Base-by-base conservation (phyloP, 37 sponge, comb jelly and placozoan species). In the Agelas oroides region DNA sequence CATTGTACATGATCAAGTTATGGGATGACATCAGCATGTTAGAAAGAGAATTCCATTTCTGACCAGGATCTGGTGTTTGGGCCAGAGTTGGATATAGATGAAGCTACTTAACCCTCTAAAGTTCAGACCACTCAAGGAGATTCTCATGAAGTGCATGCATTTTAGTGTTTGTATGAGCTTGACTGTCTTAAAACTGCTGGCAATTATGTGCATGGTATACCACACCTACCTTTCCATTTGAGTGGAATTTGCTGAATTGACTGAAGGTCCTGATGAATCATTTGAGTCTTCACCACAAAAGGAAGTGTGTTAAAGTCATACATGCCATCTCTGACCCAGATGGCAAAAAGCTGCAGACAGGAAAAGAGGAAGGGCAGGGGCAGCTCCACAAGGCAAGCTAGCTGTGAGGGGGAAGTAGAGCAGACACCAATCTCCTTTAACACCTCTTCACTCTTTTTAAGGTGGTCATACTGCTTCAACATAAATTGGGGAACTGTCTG, bases 251-350 rank as follows among this genome's bases (percentile, higher is more conserved):
- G 27, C 24, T 86, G 71, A 5, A 95, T 0, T 15, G 69, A 1
- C 28, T 15, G 18, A 25, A 18, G 15, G 57, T 88, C 90, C 28
- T 69, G 70, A 6, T 38, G 2, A 28, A 52, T 53, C 40, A 95
- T 59, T 33, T 92, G 93, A 19, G 57, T 70, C 63, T 92, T 92
- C 13, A 92, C 33, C 38, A 90, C 53, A 31, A 82, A 71, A 1
- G 95, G 93, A 8, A 95, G 75, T 21, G 39, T 23, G 33, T 53
- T 20, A 64, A 92, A 95, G 54, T 95, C 90, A 59, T 91, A 95
- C 65, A 82, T 24, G n/a, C 94, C 90, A 31, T 90, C 88, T 13
- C 79, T 62, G 55, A 90, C 71, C 94, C 94, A 94, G 24, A 69
- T 30, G 31, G 82, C 74, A 83, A 94, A 94, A n/a, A 80, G 63